Base-by-base conservation (phyloP, 2,888 invertebrate genomes). In the Diarsia dahlii region DNA sequence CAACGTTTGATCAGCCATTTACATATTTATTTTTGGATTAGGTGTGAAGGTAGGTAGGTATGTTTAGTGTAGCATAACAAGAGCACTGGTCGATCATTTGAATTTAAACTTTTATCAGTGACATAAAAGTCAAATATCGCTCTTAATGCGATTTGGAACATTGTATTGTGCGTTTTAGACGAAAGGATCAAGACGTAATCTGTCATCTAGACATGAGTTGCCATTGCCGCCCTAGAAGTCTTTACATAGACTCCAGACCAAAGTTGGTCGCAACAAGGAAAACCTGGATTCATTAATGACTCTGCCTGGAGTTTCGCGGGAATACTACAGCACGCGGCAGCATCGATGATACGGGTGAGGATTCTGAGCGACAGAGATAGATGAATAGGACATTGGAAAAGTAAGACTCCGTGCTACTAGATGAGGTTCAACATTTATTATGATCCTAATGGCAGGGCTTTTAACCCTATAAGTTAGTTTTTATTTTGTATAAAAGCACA, bases 1-100 rank as follows among this genome's bases (percentile, higher is more conserved):
- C 74, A 74, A 54, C 1, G 13, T 45, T 58, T 48, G 56, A 63
- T n/a, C 48, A 50, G 15, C 58, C 15, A 73, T 73, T 80, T 23
- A 20, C 34, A 63, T 56, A 56, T 63, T 28, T 28, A 28, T n/a
- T 71, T 48, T 39, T 18, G 13, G 28, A 15, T n/a, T 34, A n/a
- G 39, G 39, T 18, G 8, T 13, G 28, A 28, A 58, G 13, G 23
- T 68, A 3, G 20, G 8, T 50, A 3, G 10, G 9, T 39, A 10
- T 28, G 50, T 48, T 28, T 54, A n/a, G 54, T 12, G n/a, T 12
- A 4, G 12, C 6, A 39, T 23, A 34, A 34, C 6, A 28, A 46
- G 18, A 34, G 18, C 5, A 9, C 45, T 46, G 23, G 3, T 18
- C 20, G 28, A n/a, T 20, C 0, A 50, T 48, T 23, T 5, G 3